These are phyloP conservation scores for Eurosta solidaginis DNA, from an alignment of 1,140 invertebrate species.

Conservation along the genomic window DNA sequence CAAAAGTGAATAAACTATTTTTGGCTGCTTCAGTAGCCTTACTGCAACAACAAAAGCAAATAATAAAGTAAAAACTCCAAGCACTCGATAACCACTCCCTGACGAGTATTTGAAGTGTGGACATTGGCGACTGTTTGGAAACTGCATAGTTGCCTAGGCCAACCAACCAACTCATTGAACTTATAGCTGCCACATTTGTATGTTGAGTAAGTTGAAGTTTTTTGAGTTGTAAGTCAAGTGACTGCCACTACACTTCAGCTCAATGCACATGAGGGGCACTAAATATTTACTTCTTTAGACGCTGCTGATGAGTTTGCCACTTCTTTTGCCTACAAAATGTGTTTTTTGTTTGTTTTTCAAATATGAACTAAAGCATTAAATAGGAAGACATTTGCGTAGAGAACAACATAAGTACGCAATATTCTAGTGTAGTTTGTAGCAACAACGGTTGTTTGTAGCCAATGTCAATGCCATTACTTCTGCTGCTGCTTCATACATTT, in stretches of 20 bases:
- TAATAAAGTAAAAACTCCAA: not conserved
- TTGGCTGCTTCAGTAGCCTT: not conserved
- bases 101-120: not conserved
- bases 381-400: not conserved
- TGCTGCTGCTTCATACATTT: not conserved
- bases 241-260: conserved; percentile 13
- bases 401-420: not conserved
- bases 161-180: not conserved
- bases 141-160: not conserved
- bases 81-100: not conserved
- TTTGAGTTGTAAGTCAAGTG: not conserved
- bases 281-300: not conserved
- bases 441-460: conserved; percentile 2
- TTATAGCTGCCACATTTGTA: conserved; percentile 2
- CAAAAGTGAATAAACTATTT: no score
- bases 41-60: not conserved
- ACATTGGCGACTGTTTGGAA: conserved; percentile 5
- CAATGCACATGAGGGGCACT: not conserved
- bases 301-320: not conserved
- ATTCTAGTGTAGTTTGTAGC: not conserved
- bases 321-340: not conserved
- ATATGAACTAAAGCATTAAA: not conserved
- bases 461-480: conserved; percentile 15
- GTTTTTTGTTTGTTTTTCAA: not conserved
- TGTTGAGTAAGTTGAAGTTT: no score